Evolutionary conservation across 2,888 invertebrate species (phyloP), one percentile per base, ranked within the genome.

Genomic region (Agrochola lota): DNA sequence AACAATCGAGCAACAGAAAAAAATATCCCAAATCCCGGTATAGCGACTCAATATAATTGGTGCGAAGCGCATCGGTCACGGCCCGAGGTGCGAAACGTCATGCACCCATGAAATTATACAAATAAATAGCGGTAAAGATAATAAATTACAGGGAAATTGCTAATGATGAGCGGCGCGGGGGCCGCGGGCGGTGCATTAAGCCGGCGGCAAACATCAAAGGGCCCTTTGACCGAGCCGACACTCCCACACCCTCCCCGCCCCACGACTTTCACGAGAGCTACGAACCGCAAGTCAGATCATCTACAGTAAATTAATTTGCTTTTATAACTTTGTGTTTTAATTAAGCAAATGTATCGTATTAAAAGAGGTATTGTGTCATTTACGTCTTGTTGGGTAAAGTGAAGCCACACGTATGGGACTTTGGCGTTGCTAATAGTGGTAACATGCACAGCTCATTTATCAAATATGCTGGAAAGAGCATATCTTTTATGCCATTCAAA

Each of bases 141-240:
- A 96, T 96, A 96, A 96, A 96, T 96, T 96, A 96, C 95, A 93
- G 95, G 96, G 96, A 96, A 96, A 96, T 96, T 96, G 96, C 95
- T 96, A 96, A 96, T 96, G 96, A 96, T 96, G 96, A 96, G 94
- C 92, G 95, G 94, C 90, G 94, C 94, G 95, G 94, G 95, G 91
- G 87, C 93, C 94, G 95, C 95, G 95, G 96, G 96, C 95, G 96
- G 95, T 96, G 96, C 96, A 96, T 96, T 96, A 96, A 96, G 96
- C 96, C 96, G 95, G 94, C 96, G 96, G 96, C 96, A 96, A 96
- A 96, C 96, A 96, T 96, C 96, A 96, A 96, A 96, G 96, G 93
- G 94, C 95, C 93, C 96, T 96, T 96, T 96, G 96, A 96, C 96
- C 95, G 96, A 92, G 96, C 96, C 96, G 96, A 94, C 96, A 94